phyloP scores from a whole-genome alignment of 1,140 invertebrate species.

The Hyphantria cunea region DNA sequence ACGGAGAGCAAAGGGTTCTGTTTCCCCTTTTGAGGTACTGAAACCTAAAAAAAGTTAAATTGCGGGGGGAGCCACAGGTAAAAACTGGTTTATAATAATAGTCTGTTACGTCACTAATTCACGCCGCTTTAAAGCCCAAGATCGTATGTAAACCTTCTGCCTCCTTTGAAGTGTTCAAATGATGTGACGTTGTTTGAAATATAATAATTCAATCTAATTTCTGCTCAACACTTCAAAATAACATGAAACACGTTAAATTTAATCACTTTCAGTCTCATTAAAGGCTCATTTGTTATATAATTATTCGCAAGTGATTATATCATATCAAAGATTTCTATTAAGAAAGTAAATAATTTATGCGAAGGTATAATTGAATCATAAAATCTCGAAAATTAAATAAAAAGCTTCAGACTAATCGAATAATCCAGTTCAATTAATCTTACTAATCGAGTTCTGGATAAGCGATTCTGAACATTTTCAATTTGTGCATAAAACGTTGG shows the following conservation, averaged over 20 bases:
- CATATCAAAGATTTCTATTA: constrained; percentile 7
- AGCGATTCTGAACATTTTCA: constrained; percentile 42
- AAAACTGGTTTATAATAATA: too few relatives aligned
- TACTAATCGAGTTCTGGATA: constrained; percentile 30
- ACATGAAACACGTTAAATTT: background rate
- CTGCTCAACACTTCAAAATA: too few relatives aligned
- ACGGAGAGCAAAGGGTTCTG: too few relatives aligned
- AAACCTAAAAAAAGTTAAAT: too few relatives aligned
- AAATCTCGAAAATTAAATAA: constrained; percentile 23
- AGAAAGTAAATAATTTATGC: constrained; percentile 19
- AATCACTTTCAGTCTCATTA: background rate
- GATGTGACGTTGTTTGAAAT: too few relatives aligned
- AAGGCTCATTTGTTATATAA: background rate
- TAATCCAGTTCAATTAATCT: constrained; percentile 32
- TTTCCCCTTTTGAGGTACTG: too few relatives aligned
- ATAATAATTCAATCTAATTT: too few relatives aligned
- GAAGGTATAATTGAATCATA: constrained; percentile 21
- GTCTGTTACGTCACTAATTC: too few relatives aligned
- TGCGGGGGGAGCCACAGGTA: too few relatives aligned
- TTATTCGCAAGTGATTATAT: constrained; percentile 1
- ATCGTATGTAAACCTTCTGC: too few relatives aligned
- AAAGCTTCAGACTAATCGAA: constrained; percentile 30
- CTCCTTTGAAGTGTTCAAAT: too few relatives aligned
- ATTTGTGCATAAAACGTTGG: constrained; percentile 42
- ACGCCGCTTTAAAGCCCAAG: too few relatives aligned